These are phyloP conservation scores for Philaethria dido DNA, from an alignment of 2,888 invertebrate genomes.

Conservation along the genomic window DNA sequence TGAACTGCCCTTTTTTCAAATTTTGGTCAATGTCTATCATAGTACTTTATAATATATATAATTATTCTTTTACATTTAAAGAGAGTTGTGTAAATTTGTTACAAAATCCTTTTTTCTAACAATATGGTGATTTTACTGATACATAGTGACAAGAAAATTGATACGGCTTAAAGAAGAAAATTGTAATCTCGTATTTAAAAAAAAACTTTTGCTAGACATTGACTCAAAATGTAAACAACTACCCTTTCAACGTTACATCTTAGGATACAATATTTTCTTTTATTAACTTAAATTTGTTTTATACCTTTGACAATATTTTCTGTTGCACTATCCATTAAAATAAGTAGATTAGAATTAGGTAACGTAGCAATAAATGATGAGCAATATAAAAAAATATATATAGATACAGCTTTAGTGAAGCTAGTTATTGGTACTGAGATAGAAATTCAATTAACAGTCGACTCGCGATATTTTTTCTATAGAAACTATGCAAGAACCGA, in stretches of 20 bases:
- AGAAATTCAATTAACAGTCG: conserved; percentile 68
- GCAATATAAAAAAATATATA: conserved; percentile 71
- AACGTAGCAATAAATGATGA: conserved; percentile 78
- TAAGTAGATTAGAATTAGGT: conserved; percentile 61
- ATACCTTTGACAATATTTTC: conserved; percentile 31
- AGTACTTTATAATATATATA: background rate
- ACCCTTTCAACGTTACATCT: conserved; percentile 25
- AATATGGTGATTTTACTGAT: too few relatives aligned
- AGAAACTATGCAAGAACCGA: conserved; percentile 66
- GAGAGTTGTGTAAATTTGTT: background rate
- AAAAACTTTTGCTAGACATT: conserved; percentile 11
- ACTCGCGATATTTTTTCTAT: conserved; percentile 79
- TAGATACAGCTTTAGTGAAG: conserved; percentile 76
- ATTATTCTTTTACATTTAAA: background rate
- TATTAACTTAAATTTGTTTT: conserved; percentile 2
- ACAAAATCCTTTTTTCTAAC: too few relatives aligned
- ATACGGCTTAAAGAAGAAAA: too few relatives aligned
- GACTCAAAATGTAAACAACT: conserved; percentile 13
- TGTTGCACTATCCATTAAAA: conserved; percentile 42
- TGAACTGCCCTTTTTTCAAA: conserved; percentile 20
- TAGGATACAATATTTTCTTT: conserved; percentile 33
- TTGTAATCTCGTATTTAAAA: too few relatives aligned
- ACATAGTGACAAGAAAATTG: too few relatives aligned
- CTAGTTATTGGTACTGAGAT: conserved; percentile 80
- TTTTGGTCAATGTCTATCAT: conserved; percentile 22